These are phyloP conservation scores for Riptortus pedestris DNA, from an alignment of 1,140 invertebrate genomes.

Conservation along the genomic window DNA sequence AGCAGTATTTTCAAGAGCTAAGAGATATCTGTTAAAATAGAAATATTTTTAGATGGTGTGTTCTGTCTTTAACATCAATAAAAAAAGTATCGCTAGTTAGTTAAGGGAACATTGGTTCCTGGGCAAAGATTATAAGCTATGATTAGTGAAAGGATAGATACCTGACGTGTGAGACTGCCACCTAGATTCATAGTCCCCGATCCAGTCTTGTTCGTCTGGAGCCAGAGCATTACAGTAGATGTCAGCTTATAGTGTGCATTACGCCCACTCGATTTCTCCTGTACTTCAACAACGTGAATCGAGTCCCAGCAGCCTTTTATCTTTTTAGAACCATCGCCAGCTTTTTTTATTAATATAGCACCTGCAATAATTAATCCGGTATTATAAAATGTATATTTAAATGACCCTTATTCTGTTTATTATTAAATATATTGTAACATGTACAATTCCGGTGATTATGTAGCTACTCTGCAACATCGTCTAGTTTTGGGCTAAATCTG, in stretches of 20 bases:
- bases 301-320: conserved; percentile 99
- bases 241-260: conserved; percentile 98
- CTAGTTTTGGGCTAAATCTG: too few species aligned
- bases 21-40: too few species aligned
- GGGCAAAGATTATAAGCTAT: too few species aligned
- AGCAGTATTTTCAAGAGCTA: too few species aligned
- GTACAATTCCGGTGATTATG: background rate
- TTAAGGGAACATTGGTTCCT: too few species aligned
- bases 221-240: conserved; percentile 97
- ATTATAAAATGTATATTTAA: too few species aligned
- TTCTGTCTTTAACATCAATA: too few species aligned
- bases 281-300: conserved; percentile 97
- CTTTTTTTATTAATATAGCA: conserved; percentile 98
- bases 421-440: too few species aligned
- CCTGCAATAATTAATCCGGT: conserved; percentile 51
- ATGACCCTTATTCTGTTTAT: too few species aligned
- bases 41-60: too few species aligned
- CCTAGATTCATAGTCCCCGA: conserved; percentile 98
- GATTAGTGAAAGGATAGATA: too few species aligned
- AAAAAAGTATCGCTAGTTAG: too few species aligned
- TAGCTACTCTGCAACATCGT: background rate
- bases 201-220: conserved; percentile 92
- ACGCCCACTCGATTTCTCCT: conserved; percentile 86
- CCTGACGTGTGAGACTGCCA: conserved; percentile 93
- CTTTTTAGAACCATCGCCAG: conserved; percentile 91